Base-by-base conservation (phyloP, 1,140 invertebrate genomes). In the Micrasema longulum region DNA sequence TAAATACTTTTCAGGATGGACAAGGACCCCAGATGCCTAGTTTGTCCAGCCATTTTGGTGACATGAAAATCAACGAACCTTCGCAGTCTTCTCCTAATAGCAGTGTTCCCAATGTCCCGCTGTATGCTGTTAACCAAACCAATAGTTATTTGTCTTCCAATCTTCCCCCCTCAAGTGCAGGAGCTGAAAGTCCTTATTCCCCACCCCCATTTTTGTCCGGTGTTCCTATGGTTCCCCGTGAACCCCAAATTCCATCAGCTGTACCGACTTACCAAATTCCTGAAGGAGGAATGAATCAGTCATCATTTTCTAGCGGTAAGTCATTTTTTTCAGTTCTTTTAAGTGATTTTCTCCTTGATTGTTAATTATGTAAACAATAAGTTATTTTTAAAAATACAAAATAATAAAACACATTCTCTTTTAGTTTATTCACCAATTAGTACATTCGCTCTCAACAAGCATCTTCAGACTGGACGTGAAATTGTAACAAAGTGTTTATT, bases 131-230 rank as follows among this genome's bases (percentile, higher is more conserved):
- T 38, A 41, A 60, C 12, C 55, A 38, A 18, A 22, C 31, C 36
- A 60, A n/a, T 38, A 60, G 16, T 43, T 69, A 38, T 20, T 60
- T 26, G 7, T 35, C 31, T 16, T 31, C 50, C 14, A 48, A 36
- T 55, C 38, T 55, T 12, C 38, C 62, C 31, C 45, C 66, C 10
- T 35, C 63, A 9, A 48, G 48, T 22, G 9, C 20, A 50, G 36
- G 45, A 52, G 43, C 55, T 22, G 65, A 36, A 11, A 23, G 47
- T 16, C 65, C 57, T 45, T 74, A 72, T 14, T 77, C 81, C 26
- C 81, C 83, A 4, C 76, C 77, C 48, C 79, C 80, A 38, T 86
- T 86, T 73, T 76, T 86, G 26, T 81, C 82, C 20, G 84, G 84
- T 52, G 82, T 86, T 2, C 84, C 84, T 16, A 82, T 86, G 83